Base-by-base conservation (phyloP, 2,888 invertebrate genomes). In the Stenodema calcarata region DNA sequence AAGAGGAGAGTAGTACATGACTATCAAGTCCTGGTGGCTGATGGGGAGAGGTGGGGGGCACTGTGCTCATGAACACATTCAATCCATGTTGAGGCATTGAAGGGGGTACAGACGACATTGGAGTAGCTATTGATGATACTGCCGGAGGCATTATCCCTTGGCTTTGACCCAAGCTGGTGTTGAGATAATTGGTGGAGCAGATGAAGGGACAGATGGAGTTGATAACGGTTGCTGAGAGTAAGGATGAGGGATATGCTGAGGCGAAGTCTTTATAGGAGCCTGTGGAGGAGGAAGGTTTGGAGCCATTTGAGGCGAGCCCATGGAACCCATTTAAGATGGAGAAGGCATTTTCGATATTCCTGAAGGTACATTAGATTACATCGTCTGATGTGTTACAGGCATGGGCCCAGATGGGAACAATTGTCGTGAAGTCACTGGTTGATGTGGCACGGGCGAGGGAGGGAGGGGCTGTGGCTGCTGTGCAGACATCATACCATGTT, bases 321-420 rank as follows among this genome's bases (percentile, higher is more conserved):
- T 87, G 28, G 88, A 82, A 73, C 90, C 91, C 78, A 91, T 90
- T 89, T 90, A 91, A 87, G 92, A 90, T 47, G 87, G 76, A 18
- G 87, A 54, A 4, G 81, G 42, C 73, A 54, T 35, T 82, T 62
- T 69, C 12, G 84, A 84, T 30, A 75, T 28, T 23, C 80, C 80
- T 9, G 41, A 14, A 11, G 69, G 50, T 27, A 18, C 12, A 3
- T 28, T 28, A 62, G 87, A 75, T 30, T 42, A 70, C 28, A 47
- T 47, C 14, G 50, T 28, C 18, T 69, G 69, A 35, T 82, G 82
- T 12, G 54, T 16, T 23, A 9, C 62, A 23, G 62, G 12, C 23
- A 75, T 75, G 6, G 30, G 35, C 30, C 30, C 73, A 18, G 73
- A 28, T 41, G 16, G 50, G 7, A 82, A 50, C 69, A 44, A 30